Evolutionary conservation across 2,797 vertebrate species (phyloP).

Genomic region (Pteronotus mesoamericanus): DNA sequence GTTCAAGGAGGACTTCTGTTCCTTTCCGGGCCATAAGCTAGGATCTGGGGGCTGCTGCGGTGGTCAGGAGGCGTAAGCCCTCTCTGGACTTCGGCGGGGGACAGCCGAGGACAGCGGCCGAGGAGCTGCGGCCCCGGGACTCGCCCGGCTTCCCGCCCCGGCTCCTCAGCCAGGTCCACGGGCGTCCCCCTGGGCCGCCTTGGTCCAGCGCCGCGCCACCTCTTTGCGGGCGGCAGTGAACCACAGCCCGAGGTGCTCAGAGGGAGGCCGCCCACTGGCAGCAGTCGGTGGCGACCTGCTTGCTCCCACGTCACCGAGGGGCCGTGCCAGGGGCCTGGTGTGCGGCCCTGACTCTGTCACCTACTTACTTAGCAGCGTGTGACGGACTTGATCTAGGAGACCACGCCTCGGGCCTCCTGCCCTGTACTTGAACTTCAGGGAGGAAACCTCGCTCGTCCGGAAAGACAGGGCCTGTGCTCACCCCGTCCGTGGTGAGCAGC

Average conservation of each 20-base stretch:
- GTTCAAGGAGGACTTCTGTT: not conserved
- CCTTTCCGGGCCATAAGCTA: not conserved
- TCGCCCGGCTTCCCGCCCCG: not conserved
- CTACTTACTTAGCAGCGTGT: not conserved
- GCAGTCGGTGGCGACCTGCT: not conserved
- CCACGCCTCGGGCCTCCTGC: not conserved
- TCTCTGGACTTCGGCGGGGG: not conserved
- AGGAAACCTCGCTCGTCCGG: not conserved
- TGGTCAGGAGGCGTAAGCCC: not conserved
- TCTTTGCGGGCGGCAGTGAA: not conserved
- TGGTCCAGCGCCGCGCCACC: not conserved
- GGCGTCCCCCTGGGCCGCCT: not conserved
- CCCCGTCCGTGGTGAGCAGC: not conserved
- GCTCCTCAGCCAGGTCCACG: not conserved
- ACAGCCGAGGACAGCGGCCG: too few species aligned
- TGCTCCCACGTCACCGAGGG: not conserved
- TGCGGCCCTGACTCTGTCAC: not conserved
- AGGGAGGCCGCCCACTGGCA: not conserved
- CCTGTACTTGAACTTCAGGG: not conserved
- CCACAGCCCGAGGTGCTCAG: not conserved
- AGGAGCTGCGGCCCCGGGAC: too few species aligned
- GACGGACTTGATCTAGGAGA: not conserved
- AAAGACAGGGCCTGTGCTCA: not conserved
- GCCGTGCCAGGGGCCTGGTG: not conserved
- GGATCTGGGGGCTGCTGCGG: not conserved